phyloP scores from a whole-genome alignment of 2,113 vertebrate genomes.

The Phylloscopus trochiloides region DNA sequence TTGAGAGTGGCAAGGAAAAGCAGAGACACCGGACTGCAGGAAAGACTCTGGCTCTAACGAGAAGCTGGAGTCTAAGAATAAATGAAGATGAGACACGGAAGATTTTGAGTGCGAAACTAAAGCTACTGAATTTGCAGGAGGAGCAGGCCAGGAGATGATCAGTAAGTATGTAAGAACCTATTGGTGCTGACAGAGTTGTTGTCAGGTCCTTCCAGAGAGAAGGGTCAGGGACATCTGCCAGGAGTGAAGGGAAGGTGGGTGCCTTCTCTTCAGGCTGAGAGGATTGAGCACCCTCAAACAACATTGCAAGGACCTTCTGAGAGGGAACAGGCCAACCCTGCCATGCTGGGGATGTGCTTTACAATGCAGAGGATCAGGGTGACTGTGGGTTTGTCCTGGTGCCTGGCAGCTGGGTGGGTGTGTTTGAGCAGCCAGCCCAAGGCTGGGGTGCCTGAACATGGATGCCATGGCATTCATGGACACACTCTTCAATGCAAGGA shows the following conservation, averaged over 20 bases:
- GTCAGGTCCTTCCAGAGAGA: neutral
- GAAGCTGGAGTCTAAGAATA: neutral
- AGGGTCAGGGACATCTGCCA: neutral
- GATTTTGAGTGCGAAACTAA: neutral
- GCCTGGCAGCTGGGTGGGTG: neutral
- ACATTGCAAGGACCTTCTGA: neutral
- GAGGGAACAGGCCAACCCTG: neutral
- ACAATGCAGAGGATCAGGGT: fast-evolving
- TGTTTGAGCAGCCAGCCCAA: neutral
- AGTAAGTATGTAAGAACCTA: neutral
- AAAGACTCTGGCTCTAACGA: neutral
- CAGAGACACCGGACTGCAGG: neutral
- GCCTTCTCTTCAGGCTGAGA: neutral
- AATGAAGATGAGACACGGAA: neutral
- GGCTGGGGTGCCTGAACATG: neutral
- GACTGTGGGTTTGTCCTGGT: neutral
- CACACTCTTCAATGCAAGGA: neutral
- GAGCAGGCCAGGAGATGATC: neutral
- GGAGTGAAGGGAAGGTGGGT: neutral
- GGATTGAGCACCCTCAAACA: neutral
- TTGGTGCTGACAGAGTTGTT: neutral
- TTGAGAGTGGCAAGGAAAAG: neutral
- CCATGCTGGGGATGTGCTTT: neutral
- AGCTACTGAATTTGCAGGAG: neutral
- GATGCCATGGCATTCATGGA: neutral